Evolutionary conservation across 2,113 vertebrate species (phyloP).

Genomic region (Ictalurus furcatus): DNA sequence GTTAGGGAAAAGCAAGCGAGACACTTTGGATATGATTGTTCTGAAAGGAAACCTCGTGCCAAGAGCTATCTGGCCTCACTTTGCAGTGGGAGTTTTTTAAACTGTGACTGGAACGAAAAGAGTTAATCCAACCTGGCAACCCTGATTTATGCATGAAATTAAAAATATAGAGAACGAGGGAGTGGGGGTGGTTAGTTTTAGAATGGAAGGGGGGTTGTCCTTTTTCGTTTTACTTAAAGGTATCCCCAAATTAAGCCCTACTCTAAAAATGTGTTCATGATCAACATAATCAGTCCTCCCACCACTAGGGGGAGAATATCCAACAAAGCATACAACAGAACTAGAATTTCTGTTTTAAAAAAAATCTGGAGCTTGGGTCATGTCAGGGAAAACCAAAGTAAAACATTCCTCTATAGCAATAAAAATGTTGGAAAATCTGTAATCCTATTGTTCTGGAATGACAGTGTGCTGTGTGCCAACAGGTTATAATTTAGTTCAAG

Average conservation of each 20-base stretch:
- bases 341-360: background rate
- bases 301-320: background rate
- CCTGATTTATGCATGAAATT: background rate
- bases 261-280: background rate
- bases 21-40: background rate
- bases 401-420: background rate
- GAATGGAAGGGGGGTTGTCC: background rate
- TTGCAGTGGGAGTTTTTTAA: background rate
- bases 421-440: background rate
- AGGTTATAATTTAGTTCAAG: background rate
- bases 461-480: background rate
- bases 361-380: background rate
- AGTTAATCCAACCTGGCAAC: background rate
- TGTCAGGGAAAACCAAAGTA: background rate
- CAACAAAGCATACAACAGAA: background rate
- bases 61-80: background rate
- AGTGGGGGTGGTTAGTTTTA: background rate
- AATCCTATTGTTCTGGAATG: background rate
- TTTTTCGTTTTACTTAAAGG: background rate
- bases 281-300: background rate
- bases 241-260: background rate
- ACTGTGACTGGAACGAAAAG: background rate
- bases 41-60: background rate
- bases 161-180: background rate
- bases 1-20: background rate